These are phyloP conservation scores for Sparus aurata DNA, from an alignment of 2,797 vertebrate species.

Conservation along the genomic window DNA sequence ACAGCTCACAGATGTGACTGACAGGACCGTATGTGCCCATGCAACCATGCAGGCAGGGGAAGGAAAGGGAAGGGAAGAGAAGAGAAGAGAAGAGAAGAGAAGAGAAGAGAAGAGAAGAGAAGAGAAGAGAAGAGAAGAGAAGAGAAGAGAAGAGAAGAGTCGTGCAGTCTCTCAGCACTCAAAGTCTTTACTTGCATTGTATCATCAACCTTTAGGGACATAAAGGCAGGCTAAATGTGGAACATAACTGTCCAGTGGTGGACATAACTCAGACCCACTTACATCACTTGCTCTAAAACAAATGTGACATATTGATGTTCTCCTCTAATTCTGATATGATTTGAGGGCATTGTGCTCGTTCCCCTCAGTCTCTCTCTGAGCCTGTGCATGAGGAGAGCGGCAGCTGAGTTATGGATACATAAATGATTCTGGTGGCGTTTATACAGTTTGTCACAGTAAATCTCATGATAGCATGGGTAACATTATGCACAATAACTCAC, in stretches of 20 bases:
- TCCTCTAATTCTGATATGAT: constrained; percentile 65
- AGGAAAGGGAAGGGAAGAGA: constrained; percentile 18
- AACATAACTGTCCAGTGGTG: constrained; percentile 51
- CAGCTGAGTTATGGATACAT: constrained; percentile 59
- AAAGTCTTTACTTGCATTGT: constrained; percentile 36
- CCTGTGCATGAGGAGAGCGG: constrained; percentile 23
- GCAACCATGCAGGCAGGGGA: constrained; percentile 68
- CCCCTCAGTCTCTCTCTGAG: constrained; percentile 31
- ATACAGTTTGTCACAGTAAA: constrained; percentile 69
- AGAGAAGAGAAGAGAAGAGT: constrained; percentile 12
- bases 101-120: constrained; percentile 26
- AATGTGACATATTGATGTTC: constrained; percentile 69
- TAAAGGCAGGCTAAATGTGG: constrained; percentile 12
- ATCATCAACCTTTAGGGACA: constrained; percentile 51
- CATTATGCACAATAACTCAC: constrained; percentile 67
- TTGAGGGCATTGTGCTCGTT: constrained; percentile 54
- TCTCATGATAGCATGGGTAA: constrained; percentile 55
- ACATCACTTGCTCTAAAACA: constrained; percentile 62
- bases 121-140: constrained; percentile 43
- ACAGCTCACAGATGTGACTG: constrained; percentile 83
- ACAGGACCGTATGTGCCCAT: constrained; percentile 78
- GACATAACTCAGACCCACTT: constrained; percentile 66
- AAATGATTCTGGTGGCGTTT: constrained; percentile 67
- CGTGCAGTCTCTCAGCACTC: background rate
- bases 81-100: constrained; percentile 23